Percentiles rank a stretch among this genome's conserved stretches.
phyloP scores from a whole-genome alignment of 2,113 vertebrate genomes.

The Percina caprodes region DNA sequence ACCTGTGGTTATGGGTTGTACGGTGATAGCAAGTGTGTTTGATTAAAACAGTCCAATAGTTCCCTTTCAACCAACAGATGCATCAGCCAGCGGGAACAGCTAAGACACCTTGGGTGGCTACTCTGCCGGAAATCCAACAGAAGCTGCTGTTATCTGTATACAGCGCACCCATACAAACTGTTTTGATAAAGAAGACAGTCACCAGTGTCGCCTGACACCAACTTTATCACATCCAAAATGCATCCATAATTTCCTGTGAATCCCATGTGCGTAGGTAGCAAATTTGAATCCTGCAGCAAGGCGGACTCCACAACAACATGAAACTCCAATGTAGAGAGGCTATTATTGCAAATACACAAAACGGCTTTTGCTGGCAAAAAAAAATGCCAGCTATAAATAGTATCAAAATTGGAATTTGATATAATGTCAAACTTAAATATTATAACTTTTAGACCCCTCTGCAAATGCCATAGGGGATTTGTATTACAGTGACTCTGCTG shows the following conservation, averaged over 20 bases:
- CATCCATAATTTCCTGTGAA: slow-evolving; percentile 26
- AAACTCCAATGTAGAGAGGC: neutral
- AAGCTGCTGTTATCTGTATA: neutral
- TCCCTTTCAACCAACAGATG: neutral
- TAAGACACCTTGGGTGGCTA: neutral
- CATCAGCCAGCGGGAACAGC: neutral
- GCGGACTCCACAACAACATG: neutral
- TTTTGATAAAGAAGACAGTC: neutral
- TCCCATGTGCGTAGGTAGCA: slow-evolving; percentile 7
- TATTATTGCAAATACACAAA: neutral
- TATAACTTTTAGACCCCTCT: neutral
- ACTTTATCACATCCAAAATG: slow-evolving; percentile 20
- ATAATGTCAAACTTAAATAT: neutral
- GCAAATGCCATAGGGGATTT: slow-evolving; percentile 15
- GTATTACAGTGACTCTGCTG: slow-evolving; percentile 30
- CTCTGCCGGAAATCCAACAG: neutral
- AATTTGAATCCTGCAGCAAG: neutral
- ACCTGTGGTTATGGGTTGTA: neutral
- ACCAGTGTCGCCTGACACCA: neutral
- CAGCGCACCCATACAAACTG: neutral
- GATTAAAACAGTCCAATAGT: neutral
- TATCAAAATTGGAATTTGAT: slow-evolving; percentile 4
- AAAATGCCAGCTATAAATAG: neutral
- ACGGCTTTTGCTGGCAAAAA: neutral
- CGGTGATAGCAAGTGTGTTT: neutral